phyloP scores from a whole-genome alignment of 1,140 invertebrate species.

The Archegozetes longisetosus region DNA sequence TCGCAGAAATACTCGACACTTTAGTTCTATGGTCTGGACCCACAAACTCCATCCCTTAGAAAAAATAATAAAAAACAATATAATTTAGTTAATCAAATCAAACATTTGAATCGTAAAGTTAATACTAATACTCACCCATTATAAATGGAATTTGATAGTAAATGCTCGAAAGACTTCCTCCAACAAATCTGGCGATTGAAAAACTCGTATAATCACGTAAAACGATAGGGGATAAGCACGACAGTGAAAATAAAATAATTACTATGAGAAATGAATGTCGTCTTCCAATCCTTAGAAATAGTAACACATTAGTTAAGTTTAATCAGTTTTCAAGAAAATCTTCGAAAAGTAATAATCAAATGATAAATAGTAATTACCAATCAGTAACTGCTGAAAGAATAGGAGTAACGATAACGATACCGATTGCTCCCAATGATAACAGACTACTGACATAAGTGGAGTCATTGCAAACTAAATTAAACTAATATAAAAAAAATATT shows the following conservation, averaged over 20 bases:
- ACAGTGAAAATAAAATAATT: background rate
- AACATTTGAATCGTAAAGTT: background rate
- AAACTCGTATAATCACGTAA: conserved; percentile 16
- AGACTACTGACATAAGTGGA: conserved; percentile 44
- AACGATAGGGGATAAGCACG: conserved; percentile 16
- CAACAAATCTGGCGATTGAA: conserved; percentile 11
- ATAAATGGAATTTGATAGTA: conserved; percentile 20
- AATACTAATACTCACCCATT: conserved; percentile 16
- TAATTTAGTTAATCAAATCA: background rate
- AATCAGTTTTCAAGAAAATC: too few relatives aligned
- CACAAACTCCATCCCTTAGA: background rate
- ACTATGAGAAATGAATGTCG: conserved; percentile 3
- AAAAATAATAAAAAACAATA: background rate
- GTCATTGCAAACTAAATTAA: conserved; percentile 47
- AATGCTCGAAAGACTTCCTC: background rate
- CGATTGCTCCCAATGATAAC: conserved; percentile 48
- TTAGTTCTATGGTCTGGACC: background rate
- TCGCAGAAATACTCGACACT: conserved; percentile 54
- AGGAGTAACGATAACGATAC: conserved; percentile 48
- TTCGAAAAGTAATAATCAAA: background rate
- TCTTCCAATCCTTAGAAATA: conserved; percentile 6
- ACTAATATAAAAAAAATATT: too few relatives aligned
- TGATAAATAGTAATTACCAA: conserved; percentile 30
- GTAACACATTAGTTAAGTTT: background rate
- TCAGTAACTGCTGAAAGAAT: conserved; percentile 55